Evolutionary conservation across 2,113 vertebrate species (phyloP).

Genomic region (Leiothrix lutea): DNA sequence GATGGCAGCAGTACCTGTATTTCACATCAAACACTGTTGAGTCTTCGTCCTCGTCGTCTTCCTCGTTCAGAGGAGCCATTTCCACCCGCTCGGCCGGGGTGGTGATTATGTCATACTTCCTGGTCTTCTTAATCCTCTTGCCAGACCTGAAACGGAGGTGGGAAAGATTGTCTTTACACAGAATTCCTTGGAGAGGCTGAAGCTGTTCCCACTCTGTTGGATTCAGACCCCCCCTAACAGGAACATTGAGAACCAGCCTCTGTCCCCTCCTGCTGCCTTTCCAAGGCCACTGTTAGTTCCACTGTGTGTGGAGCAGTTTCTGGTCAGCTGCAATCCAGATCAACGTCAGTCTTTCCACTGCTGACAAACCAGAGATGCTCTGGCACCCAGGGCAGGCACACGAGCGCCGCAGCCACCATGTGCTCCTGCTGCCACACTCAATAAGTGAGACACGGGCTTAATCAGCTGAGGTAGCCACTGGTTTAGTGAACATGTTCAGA

Average conservation of each 20-base stretch:
- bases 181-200: background rate
- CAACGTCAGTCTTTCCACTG: background rate
- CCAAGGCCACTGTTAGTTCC: background rate
- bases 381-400: background rate
- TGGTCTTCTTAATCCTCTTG: slow-evolving; percentile 87
- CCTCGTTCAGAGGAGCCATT: slow-evolving; percentile 95
- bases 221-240: background rate
- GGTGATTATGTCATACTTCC: slow-evolving; percentile 96
- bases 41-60: slow-evolving; percentile 89
- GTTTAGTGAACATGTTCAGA: background rate
- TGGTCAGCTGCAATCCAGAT: background rate
- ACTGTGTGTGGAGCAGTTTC: background rate
- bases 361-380: background rate
- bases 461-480: background rate
- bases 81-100: slow-evolving; percentile 92
- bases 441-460: background rate
- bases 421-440: background rate
- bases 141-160: slow-evolving; percentile 78
- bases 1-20: slow-evolving; percentile 81
- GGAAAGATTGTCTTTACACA: background rate
- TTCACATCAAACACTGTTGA: slow-evolving; percentile 94
- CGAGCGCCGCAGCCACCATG: fast-evolving
- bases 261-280: background rate
- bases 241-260: background rate
- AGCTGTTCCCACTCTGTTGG: background rate